A percentile compares a stretch with the other conserved stretches of the same genome.
These are phyloP conservation scores for Neofelis nebulosa DNA, from an alignment of 2,113 vertebrate species.

Conservation along the genomic window DNA sequence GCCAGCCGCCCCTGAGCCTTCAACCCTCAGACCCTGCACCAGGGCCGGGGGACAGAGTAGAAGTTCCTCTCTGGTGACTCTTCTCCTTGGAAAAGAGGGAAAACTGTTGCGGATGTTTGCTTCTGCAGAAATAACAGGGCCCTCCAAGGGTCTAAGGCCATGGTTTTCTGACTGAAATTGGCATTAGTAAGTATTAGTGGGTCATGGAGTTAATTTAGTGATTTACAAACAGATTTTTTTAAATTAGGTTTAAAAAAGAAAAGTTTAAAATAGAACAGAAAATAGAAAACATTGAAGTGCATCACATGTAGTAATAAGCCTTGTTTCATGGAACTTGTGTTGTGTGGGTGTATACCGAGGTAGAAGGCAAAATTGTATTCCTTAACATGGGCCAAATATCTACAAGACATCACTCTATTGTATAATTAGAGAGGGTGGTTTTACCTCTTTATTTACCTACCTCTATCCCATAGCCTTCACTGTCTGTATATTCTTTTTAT, in stretches of 20 bases:
- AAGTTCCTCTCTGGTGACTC: neutral
- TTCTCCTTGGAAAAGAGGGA: neutral
- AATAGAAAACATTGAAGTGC: neutral
- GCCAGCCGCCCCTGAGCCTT: neutral
- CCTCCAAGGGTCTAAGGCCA: neutral
- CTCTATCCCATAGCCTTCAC: neutral
- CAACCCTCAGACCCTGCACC: neutral
- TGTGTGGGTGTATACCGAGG: neutral
- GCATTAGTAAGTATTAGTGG: neutral
- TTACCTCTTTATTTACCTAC: neutral
- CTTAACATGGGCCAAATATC: no score
- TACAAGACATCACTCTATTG: neutral
- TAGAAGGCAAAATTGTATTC: neutral
- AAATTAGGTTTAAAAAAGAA: neutral
- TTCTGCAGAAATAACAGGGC: neutral
- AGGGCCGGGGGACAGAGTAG: neutral
- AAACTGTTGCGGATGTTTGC: neutral
- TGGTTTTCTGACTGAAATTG: neutral
- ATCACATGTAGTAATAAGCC: neutral
- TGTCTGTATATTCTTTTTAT: neutral
- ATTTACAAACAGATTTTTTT: neutral
- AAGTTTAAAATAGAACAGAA: neutral
- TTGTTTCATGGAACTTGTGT: neutral
- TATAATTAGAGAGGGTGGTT: neutral
- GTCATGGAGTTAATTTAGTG: neutral